These are phyloP conservation scores for Pristionchus maxplancki DNA, from an alignment of 2,888 invertebrate genomes.

Conservation along the genomic window DNA sequence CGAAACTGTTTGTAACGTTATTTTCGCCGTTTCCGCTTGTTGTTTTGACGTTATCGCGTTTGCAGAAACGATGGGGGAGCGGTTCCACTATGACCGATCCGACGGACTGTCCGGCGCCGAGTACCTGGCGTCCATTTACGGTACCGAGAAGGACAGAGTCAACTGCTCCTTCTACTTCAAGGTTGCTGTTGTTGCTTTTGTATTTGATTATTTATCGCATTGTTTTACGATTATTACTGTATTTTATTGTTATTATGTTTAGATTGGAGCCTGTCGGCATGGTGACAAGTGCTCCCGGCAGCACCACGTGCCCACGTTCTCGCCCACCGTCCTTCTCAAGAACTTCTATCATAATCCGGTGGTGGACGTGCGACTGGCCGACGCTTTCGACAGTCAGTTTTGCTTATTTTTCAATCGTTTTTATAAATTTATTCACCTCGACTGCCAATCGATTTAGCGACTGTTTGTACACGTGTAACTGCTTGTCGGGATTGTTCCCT, in stretches of 20 bases:
- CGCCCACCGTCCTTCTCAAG: slow-evolving; percentile 95
- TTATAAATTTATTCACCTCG: not conserved
- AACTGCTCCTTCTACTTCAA: slow-evolving; percentile 99
- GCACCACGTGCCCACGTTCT: slow-evolving; percentile 99
- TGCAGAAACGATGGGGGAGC: slow-evolving; percentile 47
- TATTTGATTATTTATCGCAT: not conserved
- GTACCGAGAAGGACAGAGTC: slow-evolving; percentile 96
- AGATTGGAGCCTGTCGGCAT: slow-evolving; percentile 97
- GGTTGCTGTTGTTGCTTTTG: slow-evolving; percentile 72
- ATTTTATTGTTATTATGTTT: not conserved
- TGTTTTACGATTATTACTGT: not conserved
- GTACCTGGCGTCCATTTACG: slow-evolving; percentile 97
- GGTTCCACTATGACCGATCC: slow-evolving; percentile 54
- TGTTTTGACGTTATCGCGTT: not conserved
- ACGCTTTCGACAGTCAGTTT: slow-evolving; percentile 73
- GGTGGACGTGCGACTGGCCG: slow-evolving; percentile 75
- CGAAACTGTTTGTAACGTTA: not conserved
- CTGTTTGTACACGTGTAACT: not conserved
- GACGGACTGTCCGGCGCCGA: slow-evolving; percentile 83
- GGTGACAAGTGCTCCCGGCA: slow-evolving; percentile 99
- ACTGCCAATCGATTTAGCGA: not conserved
- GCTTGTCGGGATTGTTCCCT: no score
- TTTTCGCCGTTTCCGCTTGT: not conserved
- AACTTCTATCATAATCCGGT: slow-evolving; percentile 94
- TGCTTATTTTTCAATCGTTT: slow-evolving; percentile 50